Conservation (phyloP, 2,888 invertebrate species). For the Hirtodrosophila histrioides region DNA sequence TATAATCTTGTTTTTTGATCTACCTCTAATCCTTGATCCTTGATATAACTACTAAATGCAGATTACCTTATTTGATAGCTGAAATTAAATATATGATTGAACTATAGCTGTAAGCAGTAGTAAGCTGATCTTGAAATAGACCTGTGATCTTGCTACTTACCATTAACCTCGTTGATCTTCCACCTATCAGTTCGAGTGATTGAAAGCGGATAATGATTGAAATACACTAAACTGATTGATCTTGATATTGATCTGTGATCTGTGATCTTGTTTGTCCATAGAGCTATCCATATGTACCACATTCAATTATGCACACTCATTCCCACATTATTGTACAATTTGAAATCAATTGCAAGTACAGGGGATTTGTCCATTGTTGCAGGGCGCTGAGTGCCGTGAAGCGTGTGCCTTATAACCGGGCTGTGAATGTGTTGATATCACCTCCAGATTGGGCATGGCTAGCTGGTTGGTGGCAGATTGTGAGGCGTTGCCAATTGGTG, state of each 20-base stretch:
- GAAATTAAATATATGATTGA: no score
- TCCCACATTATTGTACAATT: conserved; percentile 19
- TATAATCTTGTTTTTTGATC: no score
- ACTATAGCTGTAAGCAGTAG: no score
- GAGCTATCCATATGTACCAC: neutral
- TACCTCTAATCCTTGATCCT: no score
- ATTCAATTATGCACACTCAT: conserved; percentile 1
- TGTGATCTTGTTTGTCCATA: neutral
- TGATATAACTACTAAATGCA: no score
- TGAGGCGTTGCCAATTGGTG: conserved; percentile 66
- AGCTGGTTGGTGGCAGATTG: conserved; percentile 32
- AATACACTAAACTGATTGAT: no score
- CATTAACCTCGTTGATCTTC: neutral
- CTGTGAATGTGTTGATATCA: conserved; percentile 31
- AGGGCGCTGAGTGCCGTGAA: conserved; percentile 31
- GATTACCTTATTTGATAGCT: no score
- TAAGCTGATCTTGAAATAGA: no score
- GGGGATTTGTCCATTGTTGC: conserved; percentile 22
- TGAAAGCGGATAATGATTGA: neutral
- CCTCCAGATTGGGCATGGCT: conserved; percentile 66
- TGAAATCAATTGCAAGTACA: conserved; percentile 61
- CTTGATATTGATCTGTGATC: neutral
- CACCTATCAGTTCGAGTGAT: neutral
- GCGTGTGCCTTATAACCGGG: conserved; percentile 32
- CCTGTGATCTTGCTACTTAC: no score